A percentile compares a stretch with the other conserved stretches of the same genome.
Evolutionary conservation across 2,888 invertebrate species (phyloP).

Genomic region (Nephrotoma guestfalica): DNA sequence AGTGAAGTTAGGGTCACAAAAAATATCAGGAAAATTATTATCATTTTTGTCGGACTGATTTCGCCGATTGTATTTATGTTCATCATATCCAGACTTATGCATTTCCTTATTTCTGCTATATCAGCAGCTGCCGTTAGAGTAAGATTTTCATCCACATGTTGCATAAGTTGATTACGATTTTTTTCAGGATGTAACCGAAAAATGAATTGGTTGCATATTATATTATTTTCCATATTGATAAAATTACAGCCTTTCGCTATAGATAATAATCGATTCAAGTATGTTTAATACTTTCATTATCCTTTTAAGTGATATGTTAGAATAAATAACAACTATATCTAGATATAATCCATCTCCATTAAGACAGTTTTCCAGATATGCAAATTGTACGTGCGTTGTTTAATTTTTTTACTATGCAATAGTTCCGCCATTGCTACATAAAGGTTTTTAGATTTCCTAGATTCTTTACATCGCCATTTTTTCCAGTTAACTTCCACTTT

Average conservation of each 20-base stretch:
- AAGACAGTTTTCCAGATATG: not conserved
- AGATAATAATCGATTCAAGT: not conserved
- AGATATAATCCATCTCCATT: not conserved
- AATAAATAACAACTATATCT: not conserved
- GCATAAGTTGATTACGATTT: not conserved
- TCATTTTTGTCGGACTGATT: too few relatives aligned
- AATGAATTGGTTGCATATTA: not conserved
- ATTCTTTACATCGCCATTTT: not conserved
- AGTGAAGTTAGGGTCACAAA: too few relatives aligned
- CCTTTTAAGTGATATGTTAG: not conserved
- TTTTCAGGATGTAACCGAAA: not conserved
- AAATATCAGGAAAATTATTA: too few relatives aligned
- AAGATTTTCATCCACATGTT: not conserved
- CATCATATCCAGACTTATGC: not conserved
- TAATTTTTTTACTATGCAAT: constrained; percentile 21
- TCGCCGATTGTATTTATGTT: not conserved
- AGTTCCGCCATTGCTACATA: constrained; percentile 12
- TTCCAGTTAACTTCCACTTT: too few relatives aligned
- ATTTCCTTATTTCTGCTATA: not conserved
- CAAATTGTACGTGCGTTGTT: not conserved
- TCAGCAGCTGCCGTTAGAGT: not conserved
- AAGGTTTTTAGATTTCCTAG: constrained; percentile 24
- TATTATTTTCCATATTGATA: not conserved
- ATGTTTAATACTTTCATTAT: not conserved
- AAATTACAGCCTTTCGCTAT: not conserved